Evolutionary conservation across 2,113 vertebrate species (phyloP).

Genomic region (Dromiciops gliroides): DNA sequence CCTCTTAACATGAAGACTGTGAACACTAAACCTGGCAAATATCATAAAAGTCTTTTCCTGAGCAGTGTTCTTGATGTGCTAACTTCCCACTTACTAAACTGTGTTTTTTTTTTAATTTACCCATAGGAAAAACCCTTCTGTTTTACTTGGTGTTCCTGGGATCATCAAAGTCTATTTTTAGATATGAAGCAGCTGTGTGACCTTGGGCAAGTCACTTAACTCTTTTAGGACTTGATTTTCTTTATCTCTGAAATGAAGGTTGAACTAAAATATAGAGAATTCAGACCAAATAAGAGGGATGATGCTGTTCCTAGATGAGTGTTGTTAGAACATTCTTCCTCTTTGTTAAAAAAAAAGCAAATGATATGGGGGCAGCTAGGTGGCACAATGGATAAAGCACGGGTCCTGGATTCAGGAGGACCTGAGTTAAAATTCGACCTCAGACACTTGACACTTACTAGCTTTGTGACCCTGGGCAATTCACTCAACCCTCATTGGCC

Average conservation of each 20-base stretch:
- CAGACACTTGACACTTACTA: no score
- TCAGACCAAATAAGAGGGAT: background rate
- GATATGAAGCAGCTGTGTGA: background rate
- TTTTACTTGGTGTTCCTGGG: background rate
- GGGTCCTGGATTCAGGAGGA: no score
- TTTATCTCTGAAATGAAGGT: background rate
- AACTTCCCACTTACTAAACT: constrained; percentile 15
- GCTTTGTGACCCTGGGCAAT: no score
- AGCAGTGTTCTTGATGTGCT: background rate
- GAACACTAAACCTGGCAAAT: background rate
- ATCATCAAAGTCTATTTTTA: background rate
- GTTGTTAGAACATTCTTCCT: no score
- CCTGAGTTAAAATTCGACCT: no score
- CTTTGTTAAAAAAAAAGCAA: background rate
- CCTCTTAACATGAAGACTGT: background rate
- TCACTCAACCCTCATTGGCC: no score
- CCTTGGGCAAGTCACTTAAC: background rate
- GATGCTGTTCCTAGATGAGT: background rate
- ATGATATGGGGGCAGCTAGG: no score
- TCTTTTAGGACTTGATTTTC: background rate
- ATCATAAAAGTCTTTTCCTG: background rate
- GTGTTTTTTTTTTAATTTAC: background rate
- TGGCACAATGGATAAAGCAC: no score
- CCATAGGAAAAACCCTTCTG: background rate
- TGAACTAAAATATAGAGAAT: background rate